Conservation (phyloP, 2,888 invertebrate species). For the Amphipyra berbera region DNA sequence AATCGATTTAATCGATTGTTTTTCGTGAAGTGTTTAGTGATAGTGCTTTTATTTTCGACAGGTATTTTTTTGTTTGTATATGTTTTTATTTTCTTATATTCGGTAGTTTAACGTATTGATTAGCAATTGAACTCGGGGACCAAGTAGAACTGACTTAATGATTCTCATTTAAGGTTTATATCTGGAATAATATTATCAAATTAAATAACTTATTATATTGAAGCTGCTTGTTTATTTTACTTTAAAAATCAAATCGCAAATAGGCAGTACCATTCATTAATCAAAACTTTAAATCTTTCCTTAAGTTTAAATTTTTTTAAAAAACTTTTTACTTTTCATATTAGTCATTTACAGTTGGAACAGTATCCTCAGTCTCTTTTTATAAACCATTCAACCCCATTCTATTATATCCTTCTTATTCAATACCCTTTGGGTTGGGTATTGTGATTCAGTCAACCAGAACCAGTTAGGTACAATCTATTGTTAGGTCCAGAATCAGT, state of each 20-base stretch:
- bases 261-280: too few species aligned
- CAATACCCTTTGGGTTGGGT: constrained; percentile 6
- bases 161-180: too few species aligned
- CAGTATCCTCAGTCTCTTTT: not conserved
- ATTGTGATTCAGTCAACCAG: constrained; percentile 29
- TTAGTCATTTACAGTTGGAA: not conserved
- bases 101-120: not conserved
- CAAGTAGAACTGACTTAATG: not conserved
- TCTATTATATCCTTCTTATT: constrained; percentile 6
- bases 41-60: constrained; percentile 30
- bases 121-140: not conserved
- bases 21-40: constrained; percentile 48
- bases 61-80: constrained; percentile 33
- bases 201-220: too few species aligned
- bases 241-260: too few species aligned
- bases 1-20: constrained; percentile 50
- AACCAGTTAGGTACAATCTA: constrained; percentile 30
- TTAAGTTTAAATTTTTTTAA: too few species aligned
- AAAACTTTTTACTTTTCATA: too few species aligned
- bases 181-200: too few species aligned
- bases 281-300: too few species aligned
- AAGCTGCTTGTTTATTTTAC: too few species aligned
- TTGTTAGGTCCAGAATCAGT: constrained; percentile 15
- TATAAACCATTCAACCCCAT: constrained; percentile 1
- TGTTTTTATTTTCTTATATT: not conserved